Evolutionary conservation across 2,113 vertebrate genomes (phyloP).

Genomic region (Hydrolagus affinis): DNA sequence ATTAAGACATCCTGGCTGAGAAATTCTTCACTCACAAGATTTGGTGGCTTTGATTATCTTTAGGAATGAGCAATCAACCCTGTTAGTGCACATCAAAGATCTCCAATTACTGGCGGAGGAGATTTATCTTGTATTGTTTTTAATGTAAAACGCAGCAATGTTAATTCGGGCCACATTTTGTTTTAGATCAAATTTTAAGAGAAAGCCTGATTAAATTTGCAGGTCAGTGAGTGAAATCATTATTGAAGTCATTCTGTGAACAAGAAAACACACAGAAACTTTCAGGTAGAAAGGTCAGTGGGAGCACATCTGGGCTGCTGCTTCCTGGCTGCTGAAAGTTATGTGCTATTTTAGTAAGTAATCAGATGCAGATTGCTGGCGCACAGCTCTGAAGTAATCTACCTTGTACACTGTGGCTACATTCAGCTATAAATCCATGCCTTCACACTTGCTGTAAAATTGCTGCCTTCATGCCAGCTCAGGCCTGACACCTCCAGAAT

Average conservation of each 20-base stretch:
- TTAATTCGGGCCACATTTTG: too few relatives aligned
- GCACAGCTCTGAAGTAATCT: conserved; percentile 5
- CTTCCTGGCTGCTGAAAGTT: conserved; percentile 10
- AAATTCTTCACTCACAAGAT: too few relatives aligned
- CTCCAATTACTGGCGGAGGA: too few relatives aligned
- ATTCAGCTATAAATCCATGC: neutral
- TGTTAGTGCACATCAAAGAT: too few relatives aligned
- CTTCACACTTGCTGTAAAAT: neutral
- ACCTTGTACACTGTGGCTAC: neutral
- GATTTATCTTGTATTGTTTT: too few relatives aligned
- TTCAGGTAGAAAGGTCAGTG: neutral
- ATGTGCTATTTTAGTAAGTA: conserved; percentile 17
- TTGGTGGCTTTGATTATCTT: too few relatives aligned
- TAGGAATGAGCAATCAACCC: too few relatives aligned
- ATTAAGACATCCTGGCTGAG: too few relatives aligned
- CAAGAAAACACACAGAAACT: neutral
- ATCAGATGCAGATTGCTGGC: conserved; percentile 4
- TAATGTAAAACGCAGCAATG: too few relatives aligned
- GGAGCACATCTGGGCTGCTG: conserved; percentile 7
- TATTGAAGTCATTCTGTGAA: neutral
- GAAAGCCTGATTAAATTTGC: too few relatives aligned
- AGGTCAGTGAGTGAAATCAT: too few relatives aligned
- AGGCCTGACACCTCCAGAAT: neutral
- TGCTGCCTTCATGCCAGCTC: neutral
- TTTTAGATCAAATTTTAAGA: too few relatives aligned